phyloP scores from a whole-genome alignment of 1,140 invertebrate species.

The Ruditapes philippinarum region DNA sequence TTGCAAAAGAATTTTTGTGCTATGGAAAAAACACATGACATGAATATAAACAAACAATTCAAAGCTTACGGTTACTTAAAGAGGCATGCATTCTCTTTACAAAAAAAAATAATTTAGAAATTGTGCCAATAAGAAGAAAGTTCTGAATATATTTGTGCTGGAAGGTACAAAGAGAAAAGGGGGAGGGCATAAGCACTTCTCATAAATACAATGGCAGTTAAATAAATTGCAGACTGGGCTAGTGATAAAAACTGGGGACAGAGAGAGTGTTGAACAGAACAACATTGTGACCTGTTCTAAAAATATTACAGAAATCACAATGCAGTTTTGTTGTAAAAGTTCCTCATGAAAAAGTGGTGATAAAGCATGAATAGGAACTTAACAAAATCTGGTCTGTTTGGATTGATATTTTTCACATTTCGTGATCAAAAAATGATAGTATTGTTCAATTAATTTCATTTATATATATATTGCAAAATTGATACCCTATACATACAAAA shows the following conservation, averaged over 20 bases:
- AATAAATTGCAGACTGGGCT: neutral
- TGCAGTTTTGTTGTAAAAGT: too few species aligned
- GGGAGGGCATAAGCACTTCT: too few species aligned
- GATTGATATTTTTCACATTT: neutral
- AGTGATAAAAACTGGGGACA: neutral
- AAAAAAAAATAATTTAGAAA: neutral
- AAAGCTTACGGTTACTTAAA: neutral
- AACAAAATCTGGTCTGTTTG: neutral
- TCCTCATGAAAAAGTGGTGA: too few species aligned
- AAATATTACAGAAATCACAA: too few species aligned
- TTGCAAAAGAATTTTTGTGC: too few species aligned
- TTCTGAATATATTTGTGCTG: neutral
- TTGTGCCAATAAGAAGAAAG: neutral
- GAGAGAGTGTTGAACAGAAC: neutral
- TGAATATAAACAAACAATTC: neutral
- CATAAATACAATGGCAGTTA: constrained; percentile 19
- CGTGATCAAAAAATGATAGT: neutral
- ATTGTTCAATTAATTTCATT: too few species aligned
- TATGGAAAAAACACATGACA: neutral
- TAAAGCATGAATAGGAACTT: too few species aligned
- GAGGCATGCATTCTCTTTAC: neutral
- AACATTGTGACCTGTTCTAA: too few species aligned
- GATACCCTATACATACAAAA: neutral
- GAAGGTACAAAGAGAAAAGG: neutral
- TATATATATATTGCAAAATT: neutral